Base-by-base conservation (phyloP, 2,113 vertebrate species). In the Platysteira castanea region DNA sequence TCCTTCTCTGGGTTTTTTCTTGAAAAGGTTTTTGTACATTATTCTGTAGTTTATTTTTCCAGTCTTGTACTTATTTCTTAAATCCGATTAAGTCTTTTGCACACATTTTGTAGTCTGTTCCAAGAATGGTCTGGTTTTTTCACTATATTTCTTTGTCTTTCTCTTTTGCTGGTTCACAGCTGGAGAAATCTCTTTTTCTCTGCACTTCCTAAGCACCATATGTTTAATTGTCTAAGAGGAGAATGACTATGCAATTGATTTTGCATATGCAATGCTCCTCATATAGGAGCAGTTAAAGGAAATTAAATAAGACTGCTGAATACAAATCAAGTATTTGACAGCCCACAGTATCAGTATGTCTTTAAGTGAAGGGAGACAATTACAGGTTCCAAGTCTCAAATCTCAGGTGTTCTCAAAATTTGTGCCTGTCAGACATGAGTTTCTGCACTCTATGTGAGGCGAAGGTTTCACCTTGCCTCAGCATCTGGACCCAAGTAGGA, bases 381-480 rank as follows among this genome's bases (percentile, higher is more conserved):
- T 49, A 17, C 53, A 69, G 28, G 10, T 86, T 54, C 18, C 46
- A 37, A 80, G 19, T 2, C 0, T 35, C 68, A 69, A 87, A 64
- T 22, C 17, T 73, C 49, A 69, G 21, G 24, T 52, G 19, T 57
- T 86, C n/a, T 76, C 31, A 69, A 64, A 85, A 77, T 46, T 39
- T 74, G 16, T 30, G 31, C 14, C 41, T 3, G 1, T 68, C 56
- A 84, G 56, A 92, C 49, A 28, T 33, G 42, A 83, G 42, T 18
- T 76, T 22, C 44, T 65, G 23, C 11, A 27, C 26, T 27, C 6
- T 21, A 2, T 0, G 0, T 28, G 49, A 69, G 7, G n/a, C 27
- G 14, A 64, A 76, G 31, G 5, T 68, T 89, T 84, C 10, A 1
- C 28, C 20, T 44, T 44, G 15, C 12, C 18, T 90, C 41, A 68